These are phyloP conservation scores for Megamerina dolium DNA, from an alignment of 2,888 invertebrate species.

Conservation along the genomic window DNA sequence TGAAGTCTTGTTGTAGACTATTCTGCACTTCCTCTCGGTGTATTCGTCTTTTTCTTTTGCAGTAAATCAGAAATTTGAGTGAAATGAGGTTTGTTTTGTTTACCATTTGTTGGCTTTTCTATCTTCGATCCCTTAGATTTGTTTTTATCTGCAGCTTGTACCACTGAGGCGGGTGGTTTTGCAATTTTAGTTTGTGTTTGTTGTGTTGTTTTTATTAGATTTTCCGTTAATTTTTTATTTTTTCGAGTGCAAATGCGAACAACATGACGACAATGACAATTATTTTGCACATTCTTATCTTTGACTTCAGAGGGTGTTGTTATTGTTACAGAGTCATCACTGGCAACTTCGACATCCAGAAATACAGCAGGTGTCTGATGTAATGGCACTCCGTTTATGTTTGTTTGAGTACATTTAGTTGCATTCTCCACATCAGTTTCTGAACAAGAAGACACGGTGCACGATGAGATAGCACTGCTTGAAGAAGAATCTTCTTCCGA, in stretches of 20 bases:
- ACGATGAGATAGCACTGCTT: no score
- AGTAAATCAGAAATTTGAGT: slow-evolving; percentile 40
- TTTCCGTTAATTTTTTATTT: slow-evolving; percentile 1
- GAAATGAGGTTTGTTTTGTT: slow-evolving; percentile 26
- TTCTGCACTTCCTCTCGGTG: neutral
- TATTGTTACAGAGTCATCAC: slow-evolving; percentile 27
- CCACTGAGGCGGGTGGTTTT: slow-evolving; percentile 1
- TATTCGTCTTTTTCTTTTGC: slow-evolving; percentile 14
- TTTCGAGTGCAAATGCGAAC: slow-evolving; percentile 12
- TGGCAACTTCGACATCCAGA: slow-evolving; percentile 32
- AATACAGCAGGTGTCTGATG: slow-evolving; percentile 30
- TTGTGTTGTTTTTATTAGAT: slow-evolving; percentile 2
- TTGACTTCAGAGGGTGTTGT: slow-evolving; percentile 21
- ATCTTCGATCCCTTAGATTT: neutral
- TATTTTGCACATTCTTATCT: slow-evolving; percentile 22
- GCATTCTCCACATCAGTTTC: slow-evolving; percentile 1
- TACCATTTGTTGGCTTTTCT: neutral
- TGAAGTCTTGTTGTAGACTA: slow-evolving; percentile 6
- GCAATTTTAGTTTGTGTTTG: slow-evolving; percentile 9
- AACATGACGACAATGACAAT: slow-evolving; percentile 25
- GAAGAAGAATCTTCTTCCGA: no score
- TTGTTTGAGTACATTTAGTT: neutral
- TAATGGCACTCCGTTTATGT: neutral
- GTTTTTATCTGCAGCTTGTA: neutral
- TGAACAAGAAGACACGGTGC: no score